Percentiles rank a stretch among this genome's conserved stretches.
phyloP scores from a whole-genome alignment of 2,888 invertebrate species.

The Prenolepis imparis region DNA sequence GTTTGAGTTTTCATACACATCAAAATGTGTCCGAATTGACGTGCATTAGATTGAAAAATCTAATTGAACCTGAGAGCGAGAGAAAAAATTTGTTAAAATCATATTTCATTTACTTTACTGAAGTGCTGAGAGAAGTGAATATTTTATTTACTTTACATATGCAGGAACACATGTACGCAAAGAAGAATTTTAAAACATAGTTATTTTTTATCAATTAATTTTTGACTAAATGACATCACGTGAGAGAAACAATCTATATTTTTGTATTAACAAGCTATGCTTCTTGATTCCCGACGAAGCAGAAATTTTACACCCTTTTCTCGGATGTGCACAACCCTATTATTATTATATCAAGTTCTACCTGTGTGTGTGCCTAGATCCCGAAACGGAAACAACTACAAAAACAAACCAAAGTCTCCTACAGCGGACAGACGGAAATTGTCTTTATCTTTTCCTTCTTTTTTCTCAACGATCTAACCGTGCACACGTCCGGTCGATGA shows the following conservation, averaged over 20 bases:
- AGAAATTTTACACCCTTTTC: conserved; percentile 2
- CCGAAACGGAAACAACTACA: conserved; percentile 30
- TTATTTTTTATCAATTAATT: not conserved
- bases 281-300: conserved; percentile 7
- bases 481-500: conserved; percentile 45
- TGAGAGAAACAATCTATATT: not conserved
- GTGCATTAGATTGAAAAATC: not conserved
- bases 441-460: conserved; percentile 50
- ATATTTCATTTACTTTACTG: not conserved
- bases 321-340: not conserved
- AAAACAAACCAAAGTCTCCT: conserved; percentile 48
- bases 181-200: not conserved
- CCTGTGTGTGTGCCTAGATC: not conserved
- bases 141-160: not conserved
- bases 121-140: too few relatives aligned
- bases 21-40: not conserved
- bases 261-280: not conserved
- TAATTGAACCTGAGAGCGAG: not conserved
- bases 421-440: conserved; percentile 36
- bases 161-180: not conserved
- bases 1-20: not conserved
- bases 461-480: conserved; percentile 25
- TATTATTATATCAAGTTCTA: conserved; percentile 22
- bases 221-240: not conserved
- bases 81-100: not conserved